Percentiles rank a stretch among this genome's conserved stretches.
phyloP scores from a whole-genome alignment of 2,888 invertebrate species.

The Drosophila melanosoma region DNA sequence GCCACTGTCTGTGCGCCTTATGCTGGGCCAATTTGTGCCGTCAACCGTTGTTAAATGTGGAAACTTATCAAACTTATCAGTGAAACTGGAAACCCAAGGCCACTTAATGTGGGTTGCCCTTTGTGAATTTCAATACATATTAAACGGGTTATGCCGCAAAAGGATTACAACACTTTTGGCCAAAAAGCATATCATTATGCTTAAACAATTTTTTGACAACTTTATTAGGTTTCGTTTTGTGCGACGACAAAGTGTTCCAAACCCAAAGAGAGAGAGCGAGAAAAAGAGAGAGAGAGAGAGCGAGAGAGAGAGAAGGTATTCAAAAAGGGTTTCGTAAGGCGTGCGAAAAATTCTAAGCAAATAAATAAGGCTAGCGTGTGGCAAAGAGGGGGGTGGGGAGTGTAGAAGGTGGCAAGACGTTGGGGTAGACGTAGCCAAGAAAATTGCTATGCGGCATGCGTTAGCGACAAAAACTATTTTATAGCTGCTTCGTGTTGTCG shows the following conservation, averaged over 20 bases:
- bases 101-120: conserved; percentile 74
- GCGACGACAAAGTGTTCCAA: conserved; percentile 55
- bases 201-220: conserved; percentile 80
- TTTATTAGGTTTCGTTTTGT: conserved; percentile 74
- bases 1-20: conserved; percentile 23
- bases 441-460: conserved; percentile 80
- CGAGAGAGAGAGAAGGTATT: background rate
- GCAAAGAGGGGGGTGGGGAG: conserved; percentile 3
- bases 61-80: conserved; percentile 78
- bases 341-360: conserved; percentile 79
- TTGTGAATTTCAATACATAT: conserved; percentile 78
- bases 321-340: conserved; percentile 69
- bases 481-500: conserved; percentile 80
- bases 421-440: conserved; percentile 26
- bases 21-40: conserved; percentile 70
- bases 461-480: conserved; percentile 77
- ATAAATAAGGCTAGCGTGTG: conserved; percentile 73
- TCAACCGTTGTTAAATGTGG: conserved; percentile 78
- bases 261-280: background rate
- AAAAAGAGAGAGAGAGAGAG: background rate
- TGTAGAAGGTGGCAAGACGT: background rate
- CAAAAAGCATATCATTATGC: conserved; percentile 79
- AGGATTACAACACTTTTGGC: conserved; percentile 77
- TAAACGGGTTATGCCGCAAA: conserved; percentile 80
- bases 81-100: conserved; percentile 50